Conservation (phyloP, 2,888 invertebrate genomes). For the Gortyna flavago region DNA sequence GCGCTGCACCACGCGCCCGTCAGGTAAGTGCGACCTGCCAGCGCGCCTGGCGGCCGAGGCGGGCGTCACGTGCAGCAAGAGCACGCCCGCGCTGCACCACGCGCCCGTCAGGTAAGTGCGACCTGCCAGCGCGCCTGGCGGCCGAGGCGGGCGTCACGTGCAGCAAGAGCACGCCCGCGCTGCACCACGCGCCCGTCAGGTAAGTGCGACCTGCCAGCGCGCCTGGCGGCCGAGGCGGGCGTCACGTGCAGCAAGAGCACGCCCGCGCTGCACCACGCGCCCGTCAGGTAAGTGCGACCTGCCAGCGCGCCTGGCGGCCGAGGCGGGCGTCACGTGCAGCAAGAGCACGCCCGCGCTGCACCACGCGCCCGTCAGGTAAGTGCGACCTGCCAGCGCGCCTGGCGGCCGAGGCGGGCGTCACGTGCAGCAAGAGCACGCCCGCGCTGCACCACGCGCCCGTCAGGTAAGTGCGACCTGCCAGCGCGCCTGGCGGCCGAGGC, state of each 20-base stretch:
- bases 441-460: background rate
- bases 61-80: conserved; percentile 92
- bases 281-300: conserved; percentile 78
- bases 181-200: conserved; percentile 91
- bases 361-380: too few species aligned
- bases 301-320: too few species aligned
- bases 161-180: conserved; percentile 97
- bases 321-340: too few species aligned
- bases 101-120: conserved; percentile 80
- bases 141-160: conserved; percentile 88
- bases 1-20: conserved; percentile 93
- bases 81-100: conserved; percentile 96
- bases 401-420: too few species aligned
- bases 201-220: conserved; percentile 79
- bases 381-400: too few species aligned
- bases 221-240: conserved; percentile 89
- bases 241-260: conserved; percentile 95
- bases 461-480: too few species aligned
- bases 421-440: too few species aligned
- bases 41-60: conserved; percentile 88
- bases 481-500: too few species aligned
- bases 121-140: conserved; percentile 90
- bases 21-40: conserved; percentile 79
- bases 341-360: too few species aligned
- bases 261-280: conserved; percentile 93